Conservation (phyloP, 2,888 invertebrate species). For the Labia minor region DNA sequence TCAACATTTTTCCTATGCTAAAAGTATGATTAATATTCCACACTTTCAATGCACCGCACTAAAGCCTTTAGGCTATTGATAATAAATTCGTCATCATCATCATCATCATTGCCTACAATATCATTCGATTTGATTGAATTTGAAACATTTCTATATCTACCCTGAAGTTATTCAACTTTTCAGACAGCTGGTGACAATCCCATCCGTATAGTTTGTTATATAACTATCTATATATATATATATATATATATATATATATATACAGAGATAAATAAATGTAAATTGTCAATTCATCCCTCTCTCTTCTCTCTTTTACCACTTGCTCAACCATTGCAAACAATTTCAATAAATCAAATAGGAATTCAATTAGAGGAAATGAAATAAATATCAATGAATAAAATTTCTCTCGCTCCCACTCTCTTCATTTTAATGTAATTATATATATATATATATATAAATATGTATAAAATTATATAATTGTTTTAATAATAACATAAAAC, state of each 20-base stretch:
- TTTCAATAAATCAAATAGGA: not conserved
- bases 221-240: not conserved
- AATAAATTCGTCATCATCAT: slow-evolving; percentile 3
- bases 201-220: not conserved
- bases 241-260: not conserved
- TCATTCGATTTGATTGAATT: not conserved
- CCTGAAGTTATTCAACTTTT: not conserved
- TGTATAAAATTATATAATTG: too few species aligned
- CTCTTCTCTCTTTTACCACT: not conserved
- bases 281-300: not conserved
- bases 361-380: not conserved
- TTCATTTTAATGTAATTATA: too few species aligned
- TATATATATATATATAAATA: too few species aligned
- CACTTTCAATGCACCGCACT: not conserved
- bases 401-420: too few species aligned
- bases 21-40: too few species aligned
- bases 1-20: too few species aligned
- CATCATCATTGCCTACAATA: not conserved
- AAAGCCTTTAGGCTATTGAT: slow-evolving; percentile 4
- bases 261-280: not conserved
- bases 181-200: slow-evolving; percentile 5
- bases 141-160: not conserved
- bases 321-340: too few species aligned
- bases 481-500: too few species aligned
- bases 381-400: too few species aligned